These are phyloP conservation scores for Escarpia spicata DNA, from an alignment of 2,888 invertebrate species.

Conservation along the genomic window DNA sequence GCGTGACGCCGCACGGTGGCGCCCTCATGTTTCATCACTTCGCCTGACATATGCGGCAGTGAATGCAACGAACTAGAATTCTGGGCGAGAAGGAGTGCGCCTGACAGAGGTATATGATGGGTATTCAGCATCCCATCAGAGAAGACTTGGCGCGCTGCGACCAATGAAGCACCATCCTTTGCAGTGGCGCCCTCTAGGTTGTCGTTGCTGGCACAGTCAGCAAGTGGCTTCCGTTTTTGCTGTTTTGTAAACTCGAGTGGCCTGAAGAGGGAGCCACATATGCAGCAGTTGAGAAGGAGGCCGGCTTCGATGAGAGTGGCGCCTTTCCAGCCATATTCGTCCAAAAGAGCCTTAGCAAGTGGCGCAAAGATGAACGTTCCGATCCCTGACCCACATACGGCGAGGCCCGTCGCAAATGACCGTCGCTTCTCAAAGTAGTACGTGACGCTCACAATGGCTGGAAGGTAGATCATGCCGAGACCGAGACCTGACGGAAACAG, in stretches of 20 bases:
- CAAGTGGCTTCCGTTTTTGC: not conserved
- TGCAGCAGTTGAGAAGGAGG: slow-evolving; percentile 84
- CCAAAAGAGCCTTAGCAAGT: slow-evolving; percentile 71
- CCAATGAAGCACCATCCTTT: not conserved
- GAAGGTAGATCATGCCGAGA: slow-evolving; percentile 95
- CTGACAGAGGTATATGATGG: not conserved
- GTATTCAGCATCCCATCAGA: not conserved
- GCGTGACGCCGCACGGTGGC: slow-evolving; percentile 17
- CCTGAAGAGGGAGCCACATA: slow-evolving; percentile 90
- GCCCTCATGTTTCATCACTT: not conserved
- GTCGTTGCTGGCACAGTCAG: not conserved
- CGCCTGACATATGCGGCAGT: not conserved
- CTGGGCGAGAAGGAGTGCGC: not conserved
- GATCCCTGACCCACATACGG: slow-evolving; percentile 94
- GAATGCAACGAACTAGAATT: not conserved
- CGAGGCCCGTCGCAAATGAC: slow-evolving; percentile 94
- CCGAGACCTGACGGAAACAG: slow-evolving; percentile 77
- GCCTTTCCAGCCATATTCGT: slow-evolving; percentile 86
- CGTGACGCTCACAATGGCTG: slow-evolving; percentile 97
- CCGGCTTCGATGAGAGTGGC: slow-evolving; percentile 86
- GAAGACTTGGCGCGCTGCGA: not conserved
- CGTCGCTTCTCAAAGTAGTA: slow-evolving; percentile 95
- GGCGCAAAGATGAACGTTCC: slow-evolving; percentile 91
- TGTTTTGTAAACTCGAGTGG: slow-evolving; percentile 73
- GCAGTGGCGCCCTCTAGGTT: not conserved